Conservation (phyloP, 2,113 vertebrate genomes). For the Meles meles region DNA sequence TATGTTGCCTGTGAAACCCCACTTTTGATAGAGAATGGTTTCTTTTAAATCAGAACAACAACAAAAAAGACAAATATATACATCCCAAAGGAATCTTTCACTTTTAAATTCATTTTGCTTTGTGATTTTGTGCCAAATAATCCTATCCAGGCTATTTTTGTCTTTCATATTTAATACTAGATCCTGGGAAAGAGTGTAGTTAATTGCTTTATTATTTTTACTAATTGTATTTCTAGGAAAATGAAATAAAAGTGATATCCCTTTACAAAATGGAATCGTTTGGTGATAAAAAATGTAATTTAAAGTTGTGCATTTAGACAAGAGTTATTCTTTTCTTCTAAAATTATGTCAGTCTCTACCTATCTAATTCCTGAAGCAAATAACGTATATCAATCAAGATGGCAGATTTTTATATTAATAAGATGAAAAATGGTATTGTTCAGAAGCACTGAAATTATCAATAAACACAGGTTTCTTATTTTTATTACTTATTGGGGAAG, state of each 20-base stretch:
- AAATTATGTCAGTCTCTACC: background rate
- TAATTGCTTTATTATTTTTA: background rate
- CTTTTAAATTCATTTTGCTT: slow-evolving; percentile 25
- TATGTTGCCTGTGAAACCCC: background rate
- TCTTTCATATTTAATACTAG: background rate
- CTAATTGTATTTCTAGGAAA: background rate
- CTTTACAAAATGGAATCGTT: background rate
- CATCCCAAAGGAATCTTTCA: background rate
- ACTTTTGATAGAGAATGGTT: background rate
- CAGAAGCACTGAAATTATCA: background rate
- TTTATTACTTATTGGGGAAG: background rate
- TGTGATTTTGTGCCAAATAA: slow-evolving; percentile 34
- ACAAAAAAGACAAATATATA: background rate
- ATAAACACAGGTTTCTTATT: background rate
- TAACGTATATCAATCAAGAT: background rate
- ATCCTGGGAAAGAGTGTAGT: background rate
- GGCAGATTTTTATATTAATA: background rate
- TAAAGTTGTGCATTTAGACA: slow-evolving; percentile 9
- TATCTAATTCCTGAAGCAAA: background rate
- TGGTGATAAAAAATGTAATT: background rate
- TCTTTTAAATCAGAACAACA: background rate
- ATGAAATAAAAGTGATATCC: background rate
- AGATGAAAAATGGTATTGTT: background rate
- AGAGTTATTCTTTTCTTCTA: background rate
- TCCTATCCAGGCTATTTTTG: background rate